phyloP scores from a whole-genome alignment of 2,113 vertebrate genomes.

The Eulacestoma nigropectus region DNA sequence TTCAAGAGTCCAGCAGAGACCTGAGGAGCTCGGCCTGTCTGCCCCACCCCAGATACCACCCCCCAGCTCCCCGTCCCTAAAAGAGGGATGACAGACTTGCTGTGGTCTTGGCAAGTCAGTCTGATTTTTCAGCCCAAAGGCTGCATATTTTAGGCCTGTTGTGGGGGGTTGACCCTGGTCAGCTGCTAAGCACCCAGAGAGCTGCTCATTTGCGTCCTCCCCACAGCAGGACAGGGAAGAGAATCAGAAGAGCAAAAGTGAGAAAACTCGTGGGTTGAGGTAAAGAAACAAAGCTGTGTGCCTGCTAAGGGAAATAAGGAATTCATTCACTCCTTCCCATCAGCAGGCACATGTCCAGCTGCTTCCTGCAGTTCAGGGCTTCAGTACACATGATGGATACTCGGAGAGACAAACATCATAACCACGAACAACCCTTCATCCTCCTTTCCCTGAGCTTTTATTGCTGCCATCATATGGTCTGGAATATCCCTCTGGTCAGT shows the following conservation, averaged over 20 bases:
- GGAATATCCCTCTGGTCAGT: neutral
- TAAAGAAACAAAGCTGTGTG: neutral
- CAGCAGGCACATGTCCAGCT: neutral
- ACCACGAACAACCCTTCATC: neutral
- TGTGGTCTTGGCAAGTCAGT: neutral
- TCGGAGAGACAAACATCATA: neutral
- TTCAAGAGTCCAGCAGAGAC: neutral
- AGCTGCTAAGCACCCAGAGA: neutral
- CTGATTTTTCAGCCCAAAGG: neutral
- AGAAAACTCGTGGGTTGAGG: neutral
- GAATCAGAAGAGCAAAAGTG: neutral
- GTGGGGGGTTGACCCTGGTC: neutral
- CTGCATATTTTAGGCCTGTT: neutral
- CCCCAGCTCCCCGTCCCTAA: neutral
- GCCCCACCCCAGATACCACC: neutral
- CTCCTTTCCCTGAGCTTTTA: neutral
- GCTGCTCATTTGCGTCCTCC: neutral
- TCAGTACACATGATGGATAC: rapidly evolving
- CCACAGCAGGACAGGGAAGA: neutral
- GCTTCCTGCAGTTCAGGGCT: neutral
- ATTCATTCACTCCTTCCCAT: neutral
- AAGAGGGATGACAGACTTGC: neutral
- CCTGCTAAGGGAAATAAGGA: neutral
- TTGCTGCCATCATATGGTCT: neutral
- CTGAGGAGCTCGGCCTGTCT: neutral